Evolutionary conservation across 1,140 invertebrate species (phyloP), one percentile per base, ranked within the genome.

Genomic region (Plodia interpunctella): DNA sequence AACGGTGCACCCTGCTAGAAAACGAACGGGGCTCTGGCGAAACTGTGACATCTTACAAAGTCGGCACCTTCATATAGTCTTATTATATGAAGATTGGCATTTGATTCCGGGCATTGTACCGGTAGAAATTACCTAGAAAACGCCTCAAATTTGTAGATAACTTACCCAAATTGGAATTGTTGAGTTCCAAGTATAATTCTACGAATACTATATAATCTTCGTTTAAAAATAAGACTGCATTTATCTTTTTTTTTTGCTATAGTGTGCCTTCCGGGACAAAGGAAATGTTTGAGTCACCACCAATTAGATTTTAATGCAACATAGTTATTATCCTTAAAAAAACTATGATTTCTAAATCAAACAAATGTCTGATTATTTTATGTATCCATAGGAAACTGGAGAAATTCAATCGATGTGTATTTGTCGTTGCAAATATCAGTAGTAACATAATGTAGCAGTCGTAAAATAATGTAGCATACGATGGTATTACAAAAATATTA

Each of bases 1-100:
- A 53, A 15, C n/a, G 51, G 51, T 53, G 51, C 51, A 53, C 51
- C 20, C 51, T 53, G 51, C 51, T 53, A 25, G n/a, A 20, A 21
- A 53, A 53, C 51, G 51, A 53, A 53, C 51, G 51, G 51, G 51
- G 51, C 51, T 53, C 51, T 53, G 51, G 21, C 51, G 51, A 53
- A 44, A 44, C 38, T 44, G 38, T 3, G 0, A 44, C 38, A 44
- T 32, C 10, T 9, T 44, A 44, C 38, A 15, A 44, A 17, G 13
- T 8, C 28, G 28, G 13, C 13, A n/a, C 15, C n/a, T 44, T 10
- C 30, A 9, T 9, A 32, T 32, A 32, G 11, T 32, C 10, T 32
- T 32, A 32, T 32, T 25, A 32, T 9, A 6, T 32, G 9, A 32
- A 32, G 30, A 32, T 32, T 32, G 30, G 30, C 30, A 9, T 32